phyloP scores from a whole-genome alignment of 2,888 invertebrate species.

The Antheraea yamamai region DNA sequence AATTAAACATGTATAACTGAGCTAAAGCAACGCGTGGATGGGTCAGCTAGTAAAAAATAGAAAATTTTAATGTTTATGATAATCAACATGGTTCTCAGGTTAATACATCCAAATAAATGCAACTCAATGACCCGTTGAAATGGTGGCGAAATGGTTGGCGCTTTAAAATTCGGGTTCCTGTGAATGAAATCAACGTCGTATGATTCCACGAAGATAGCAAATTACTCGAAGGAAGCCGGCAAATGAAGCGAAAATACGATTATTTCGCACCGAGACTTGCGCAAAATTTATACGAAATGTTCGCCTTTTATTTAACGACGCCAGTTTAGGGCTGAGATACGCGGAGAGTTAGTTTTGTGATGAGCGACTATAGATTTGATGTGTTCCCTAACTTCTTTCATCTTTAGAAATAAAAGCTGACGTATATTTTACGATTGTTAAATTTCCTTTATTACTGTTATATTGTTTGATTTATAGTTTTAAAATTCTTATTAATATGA shows the following conservation, averaged over 20 bases:
- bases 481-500: no score
- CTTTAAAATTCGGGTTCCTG: not conserved
- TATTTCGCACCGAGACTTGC: conserved; percentile 63
- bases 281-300: conserved; percentile 63
- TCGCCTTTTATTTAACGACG: conserved; percentile 59
- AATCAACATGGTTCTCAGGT: not conserved
- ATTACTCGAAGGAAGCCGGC: conserved; percentile 63
- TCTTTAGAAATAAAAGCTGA: not conserved
- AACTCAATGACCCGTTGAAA: not conserved
- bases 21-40: no score
- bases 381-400: not conserved
- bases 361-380: not conserved
- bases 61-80: not conserved
- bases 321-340: conserved; percentile 25
- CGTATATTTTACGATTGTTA: not conserved
- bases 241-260: conserved; percentile 73
- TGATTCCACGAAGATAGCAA: conserved; percentile 62
- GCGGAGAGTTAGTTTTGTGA: not conserved
- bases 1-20: no score
- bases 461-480: no score
- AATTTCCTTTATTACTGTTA: not conserved
- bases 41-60: no score
- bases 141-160: not conserved
- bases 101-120: not conserved
- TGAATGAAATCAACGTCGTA: conserved; percentile 13